These are phyloP conservation scores for Xiphias gladius DNA, from an alignment of 2,113 vertebrate genomes.

Conservation along the genomic window DNA sequence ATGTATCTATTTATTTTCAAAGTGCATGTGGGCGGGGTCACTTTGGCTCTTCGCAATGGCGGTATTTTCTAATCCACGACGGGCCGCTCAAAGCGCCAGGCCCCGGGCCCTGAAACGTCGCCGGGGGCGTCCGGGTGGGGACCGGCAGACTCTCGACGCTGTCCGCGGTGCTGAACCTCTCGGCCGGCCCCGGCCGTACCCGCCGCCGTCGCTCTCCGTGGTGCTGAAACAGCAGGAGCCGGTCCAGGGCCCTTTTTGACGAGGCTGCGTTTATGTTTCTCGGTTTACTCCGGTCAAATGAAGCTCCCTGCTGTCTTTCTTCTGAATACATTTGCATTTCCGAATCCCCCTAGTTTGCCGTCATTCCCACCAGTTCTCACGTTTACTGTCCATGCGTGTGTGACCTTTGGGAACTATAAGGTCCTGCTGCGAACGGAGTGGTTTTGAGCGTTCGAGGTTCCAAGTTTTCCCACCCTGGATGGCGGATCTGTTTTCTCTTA, in stretches of 20 bases:
- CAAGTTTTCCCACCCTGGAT: too few species aligned
- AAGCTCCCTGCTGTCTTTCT: not conserved
- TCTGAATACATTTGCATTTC: not conserved
- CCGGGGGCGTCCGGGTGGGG: not conserved
- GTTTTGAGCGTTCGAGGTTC: too few species aligned
- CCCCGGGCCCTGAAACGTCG: not conserved
- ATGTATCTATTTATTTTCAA: too few species aligned
- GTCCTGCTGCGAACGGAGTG: too few species aligned
- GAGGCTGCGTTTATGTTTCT: not conserved
- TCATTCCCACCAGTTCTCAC: not conserved
- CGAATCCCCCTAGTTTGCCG: not conserved
- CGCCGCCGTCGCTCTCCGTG: slow-evolving; percentile 5
- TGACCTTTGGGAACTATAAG: not conserved
- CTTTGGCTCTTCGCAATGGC: not conserved
- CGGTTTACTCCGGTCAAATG: not conserved
- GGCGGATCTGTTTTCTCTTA: too few species aligned
- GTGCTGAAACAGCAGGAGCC: slow-evolving; percentile 31
- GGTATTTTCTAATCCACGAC: not conserved
- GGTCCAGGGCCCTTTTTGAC: not conserved
- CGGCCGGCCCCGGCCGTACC: not conserved
- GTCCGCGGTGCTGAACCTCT: slow-evolving; percentile 55
- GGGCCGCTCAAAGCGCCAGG: not conserved
- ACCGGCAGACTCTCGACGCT: not conserved
- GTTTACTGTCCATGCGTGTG: too few species aligned
- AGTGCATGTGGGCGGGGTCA: too few species aligned